phyloP scores from a whole-genome alignment of 2,888 invertebrate genomes.

The Netelia melanura region DNA sequence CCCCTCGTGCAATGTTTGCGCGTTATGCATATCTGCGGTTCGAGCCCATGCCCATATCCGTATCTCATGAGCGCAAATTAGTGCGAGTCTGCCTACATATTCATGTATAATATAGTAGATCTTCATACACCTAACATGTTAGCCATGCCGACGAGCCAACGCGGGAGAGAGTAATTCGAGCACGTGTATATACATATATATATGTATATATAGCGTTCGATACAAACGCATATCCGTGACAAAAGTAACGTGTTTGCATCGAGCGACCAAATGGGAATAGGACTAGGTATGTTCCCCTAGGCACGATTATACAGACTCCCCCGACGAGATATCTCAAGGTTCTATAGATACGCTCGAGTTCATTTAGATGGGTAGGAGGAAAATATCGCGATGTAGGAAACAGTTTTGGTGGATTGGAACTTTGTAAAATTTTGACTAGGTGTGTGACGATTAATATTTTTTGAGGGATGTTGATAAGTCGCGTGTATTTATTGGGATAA shows the following conservation, averaged over 20 bases:
- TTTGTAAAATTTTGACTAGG: too few relatives aligned
- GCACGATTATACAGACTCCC: slow-evolving; percentile 34
- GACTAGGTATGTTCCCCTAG: background rate
- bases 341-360: background rate
- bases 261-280: background rate
- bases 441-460: too few relatives aligned
- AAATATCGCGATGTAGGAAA: too few relatives aligned
- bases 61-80: slow-evolving; percentile 54
- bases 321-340: slow-evolving; percentile 19
- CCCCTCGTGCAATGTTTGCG: slow-evolving; percentile 1
- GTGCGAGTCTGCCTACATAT: slow-evolving; percentile 52
- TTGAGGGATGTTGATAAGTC: too few relatives aligned
- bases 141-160: slow-evolving; percentile 25
- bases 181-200: background rate
- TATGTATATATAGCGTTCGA: slow-evolving; percentile 4
- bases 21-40: slow-evolving; percentile 55
- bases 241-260: background rate
- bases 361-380: too few relatives aligned
- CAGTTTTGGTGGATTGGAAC: too few relatives aligned
- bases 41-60: slow-evolving; percentile 47
- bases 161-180: slow-evolving; percentile 52
- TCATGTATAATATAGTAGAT: slow-evolving; percentile 58
- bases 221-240: background rate
- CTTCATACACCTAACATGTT: slow-evolving; percentile 32
- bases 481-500: too few relatives aligned